Evolutionary conservation across 2,797 vertebrate species (phyloP).

Genomic region (Austrolebias charrua): DNA sequence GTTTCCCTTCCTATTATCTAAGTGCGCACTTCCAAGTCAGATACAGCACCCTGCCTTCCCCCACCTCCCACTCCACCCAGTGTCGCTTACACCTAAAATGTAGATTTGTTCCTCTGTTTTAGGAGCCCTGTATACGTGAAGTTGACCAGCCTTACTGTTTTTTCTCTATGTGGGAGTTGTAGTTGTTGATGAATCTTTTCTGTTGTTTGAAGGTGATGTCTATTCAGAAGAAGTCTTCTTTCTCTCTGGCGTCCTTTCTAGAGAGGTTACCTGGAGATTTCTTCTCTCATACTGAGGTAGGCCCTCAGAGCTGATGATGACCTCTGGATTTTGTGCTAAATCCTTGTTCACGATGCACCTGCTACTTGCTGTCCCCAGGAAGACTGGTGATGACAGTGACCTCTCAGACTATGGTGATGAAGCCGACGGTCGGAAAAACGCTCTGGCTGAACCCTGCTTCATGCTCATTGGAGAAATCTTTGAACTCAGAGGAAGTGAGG

Average conservation of each 20-base stretch:
- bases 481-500: slow-evolving; percentile 97
- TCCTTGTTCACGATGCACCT: not conserved
- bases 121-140: no score
- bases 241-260: slow-evolving; percentile 95
- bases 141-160: not conserved
- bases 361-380: slow-evolving; percentile 76
- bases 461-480: slow-evolving; percentile 99
- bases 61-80: no score
- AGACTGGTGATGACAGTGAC: slow-evolving; percentile 95
- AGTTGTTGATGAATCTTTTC: not conserved
- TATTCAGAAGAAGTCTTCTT: slow-evolving; percentile 91
- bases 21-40: no score
- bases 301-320: slow-evolving; percentile 5
- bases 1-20: no score
- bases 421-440: slow-evolving; percentile 87
- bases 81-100: no score
- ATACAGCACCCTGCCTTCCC: no score
- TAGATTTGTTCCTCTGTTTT: not conserved
- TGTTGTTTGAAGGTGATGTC: slow-evolving; percentile 86
- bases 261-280: slow-evolving; percentile 95
- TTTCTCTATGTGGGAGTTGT: not conserved
- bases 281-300: slow-evolving; percentile 95
- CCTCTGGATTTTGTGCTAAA: no score
- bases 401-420: slow-evolving; percentile 93
- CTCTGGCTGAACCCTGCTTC: slow-evolving; percentile 96